Evolutionary conservation across 2,888 invertebrate species (phyloP).

Genomic region (Drosophila falleni): DNA sequence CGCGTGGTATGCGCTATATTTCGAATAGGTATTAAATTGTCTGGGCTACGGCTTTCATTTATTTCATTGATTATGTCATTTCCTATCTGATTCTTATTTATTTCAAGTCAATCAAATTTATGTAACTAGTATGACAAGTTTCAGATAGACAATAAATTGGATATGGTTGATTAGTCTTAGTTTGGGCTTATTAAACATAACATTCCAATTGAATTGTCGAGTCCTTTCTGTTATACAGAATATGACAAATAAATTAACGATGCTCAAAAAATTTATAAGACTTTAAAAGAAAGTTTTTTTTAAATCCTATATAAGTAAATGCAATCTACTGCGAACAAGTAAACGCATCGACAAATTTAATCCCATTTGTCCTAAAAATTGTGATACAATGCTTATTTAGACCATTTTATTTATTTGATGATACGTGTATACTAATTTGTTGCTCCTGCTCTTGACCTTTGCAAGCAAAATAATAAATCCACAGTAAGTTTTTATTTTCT

Average conservation of each 20-base stretch:
- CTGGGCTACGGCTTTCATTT: slow-evolving; percentile 20
- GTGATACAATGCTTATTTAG: not conserved
- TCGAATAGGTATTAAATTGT: slow-evolving; percentile 52
- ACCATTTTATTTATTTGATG: not conserved
- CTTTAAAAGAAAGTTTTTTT: too few relatives aligned
- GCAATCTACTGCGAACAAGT: not conserved
- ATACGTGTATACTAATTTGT: not conserved
- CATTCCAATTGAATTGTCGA: slow-evolving; percentile 4
- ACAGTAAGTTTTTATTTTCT: too few relatives aligned
- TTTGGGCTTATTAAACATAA: slow-evolving; percentile 15
- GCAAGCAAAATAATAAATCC: not conserved
- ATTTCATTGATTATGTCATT: slow-evolving; percentile 23
- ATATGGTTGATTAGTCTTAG: slow-evolving; percentile 10
- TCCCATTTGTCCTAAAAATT: not conserved
- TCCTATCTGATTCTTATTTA: slow-evolving; percentile 32
- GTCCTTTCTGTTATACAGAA: not conserved
- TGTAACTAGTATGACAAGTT: slow-evolving; percentile 22
- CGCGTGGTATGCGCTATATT: slow-evolving; percentile 71
- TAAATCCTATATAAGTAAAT: too few relatives aligned
- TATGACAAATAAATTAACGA: not conserved
- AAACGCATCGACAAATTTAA: not conserved
- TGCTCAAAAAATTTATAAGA: not conserved
- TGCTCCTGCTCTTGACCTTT: not conserved
- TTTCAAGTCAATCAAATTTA: slow-evolving; percentile 43
- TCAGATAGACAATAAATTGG: slow-evolving; percentile 25